phyloP scores from a whole-genome alignment of 2,888 invertebrate genomes.

The Oxycera nigricornis region DNA sequence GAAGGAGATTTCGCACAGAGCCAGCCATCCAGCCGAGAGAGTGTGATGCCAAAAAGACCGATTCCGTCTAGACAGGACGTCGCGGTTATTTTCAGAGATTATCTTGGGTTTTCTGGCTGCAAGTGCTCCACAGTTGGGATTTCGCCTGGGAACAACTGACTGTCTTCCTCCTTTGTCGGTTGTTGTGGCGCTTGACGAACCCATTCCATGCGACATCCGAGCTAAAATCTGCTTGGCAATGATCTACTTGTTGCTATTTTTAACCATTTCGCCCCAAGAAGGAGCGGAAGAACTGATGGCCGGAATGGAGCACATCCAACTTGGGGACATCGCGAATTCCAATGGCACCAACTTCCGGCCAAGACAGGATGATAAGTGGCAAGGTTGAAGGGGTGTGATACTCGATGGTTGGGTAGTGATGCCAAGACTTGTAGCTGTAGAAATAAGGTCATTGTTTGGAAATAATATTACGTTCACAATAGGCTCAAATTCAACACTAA shows the following conservation, averaged over 20 bases:
- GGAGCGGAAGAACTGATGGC: conserved; percentile 26
- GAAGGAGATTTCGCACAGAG: not conserved
- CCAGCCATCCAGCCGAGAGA: not conserved
- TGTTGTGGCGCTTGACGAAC: not conserved
- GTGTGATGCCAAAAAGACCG: conserved; percentile 30
- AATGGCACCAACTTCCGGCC: conserved; percentile 28
- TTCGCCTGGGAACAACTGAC: conserved; percentile 1
- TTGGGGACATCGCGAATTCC: conserved; percentile 14
- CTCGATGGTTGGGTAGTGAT: not conserved
- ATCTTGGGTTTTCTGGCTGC: conserved; percentile 8
- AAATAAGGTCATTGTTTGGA: too few species aligned
- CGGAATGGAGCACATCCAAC: conserved; percentile 2
- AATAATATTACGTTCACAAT: too few species aligned
- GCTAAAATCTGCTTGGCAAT: conserved; percentile 10
- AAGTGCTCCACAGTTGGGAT: not conserved
- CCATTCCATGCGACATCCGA: not conserved
- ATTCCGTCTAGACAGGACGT: conserved; percentile 42
- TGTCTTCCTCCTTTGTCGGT: conserved; percentile 21
- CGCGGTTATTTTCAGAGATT: conserved; percentile 35
- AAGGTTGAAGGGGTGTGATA: not conserved
- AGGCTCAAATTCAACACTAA: too few species aligned
- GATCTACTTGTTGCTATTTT: conserved; percentile 40
- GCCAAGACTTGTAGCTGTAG: too few species aligned
- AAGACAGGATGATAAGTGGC: not conserved
- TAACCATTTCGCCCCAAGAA: not conserved